Percentiles rank a stretch among this genome's conserved stretches.
phyloP scores from a whole-genome alignment of 2,113 vertebrate genomes.

The Salvelinus fontinalis region DNA sequence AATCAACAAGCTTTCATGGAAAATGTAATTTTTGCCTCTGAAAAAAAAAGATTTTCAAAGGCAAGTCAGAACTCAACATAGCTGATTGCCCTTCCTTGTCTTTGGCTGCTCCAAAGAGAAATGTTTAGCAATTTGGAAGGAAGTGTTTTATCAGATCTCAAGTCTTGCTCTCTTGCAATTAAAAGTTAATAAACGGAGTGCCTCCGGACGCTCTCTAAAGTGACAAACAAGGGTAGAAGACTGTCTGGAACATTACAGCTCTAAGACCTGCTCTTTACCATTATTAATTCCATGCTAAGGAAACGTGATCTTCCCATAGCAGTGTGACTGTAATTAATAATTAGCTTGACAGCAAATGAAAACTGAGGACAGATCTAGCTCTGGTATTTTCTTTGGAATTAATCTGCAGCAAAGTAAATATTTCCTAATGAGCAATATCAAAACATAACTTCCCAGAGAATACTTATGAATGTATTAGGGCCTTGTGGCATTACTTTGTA shows the following conservation, averaged over 20 bases:
- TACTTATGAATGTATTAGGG: constrained; percentile 22
- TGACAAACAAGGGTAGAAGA: constrained; percentile 17
- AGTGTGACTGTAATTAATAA: constrained; percentile 31
- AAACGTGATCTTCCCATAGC: constrained; percentile 26
- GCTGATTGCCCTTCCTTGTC: background rate
- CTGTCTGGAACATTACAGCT: background rate
- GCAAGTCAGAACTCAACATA: background rate
- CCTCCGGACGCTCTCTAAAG: constrained; percentile 33
- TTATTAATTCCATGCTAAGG: constrained; percentile 44
- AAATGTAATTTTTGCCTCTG: background rate
- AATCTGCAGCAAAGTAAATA: constrained; percentile 47
- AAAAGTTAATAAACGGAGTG: constrained; percentile 45
- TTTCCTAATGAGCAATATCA: constrained; percentile 43
- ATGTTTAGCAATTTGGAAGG: background rate
- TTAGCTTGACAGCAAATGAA: constrained; percentile 28
- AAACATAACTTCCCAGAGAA: constrained; percentile 40
- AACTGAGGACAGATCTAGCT: constrained; percentile 17
- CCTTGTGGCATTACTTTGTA: constrained; percentile 21
- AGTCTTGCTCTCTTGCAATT: background rate
- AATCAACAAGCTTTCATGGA: background rate
- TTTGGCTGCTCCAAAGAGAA: constrained; percentile 3
- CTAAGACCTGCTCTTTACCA: constrained; percentile 16
- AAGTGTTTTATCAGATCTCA: constrained; percentile 14
- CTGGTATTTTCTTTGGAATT: constrained; percentile 29
- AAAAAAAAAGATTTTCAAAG: background rate